Evolutionary conservation across 2,797 vertebrate species (phyloP), one percentile per base, ranked within the genome.

Genomic region (Aselliscus stoliczkanus): DNA sequence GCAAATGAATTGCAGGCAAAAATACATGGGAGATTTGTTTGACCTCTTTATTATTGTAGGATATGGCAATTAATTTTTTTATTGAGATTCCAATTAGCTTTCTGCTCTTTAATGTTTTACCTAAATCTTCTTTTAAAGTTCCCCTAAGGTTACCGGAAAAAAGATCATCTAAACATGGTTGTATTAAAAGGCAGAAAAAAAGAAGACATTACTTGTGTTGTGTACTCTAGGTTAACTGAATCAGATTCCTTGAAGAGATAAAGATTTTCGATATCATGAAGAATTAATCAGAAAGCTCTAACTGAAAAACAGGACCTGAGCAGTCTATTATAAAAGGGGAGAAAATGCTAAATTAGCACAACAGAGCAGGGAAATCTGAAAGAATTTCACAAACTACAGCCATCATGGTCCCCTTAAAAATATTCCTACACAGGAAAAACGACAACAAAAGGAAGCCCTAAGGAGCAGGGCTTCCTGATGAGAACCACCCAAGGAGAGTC

Each of bases 191-290:
- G 95, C 94, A 98, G 96, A 97, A 96, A 96, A 97, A 98, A 98
- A 98, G 96, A 98, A 98, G 98, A 98, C 98, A 98, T 98, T 98
- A 98, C 97, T 98, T 98, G 97, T 58, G 97, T 98, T 98, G 98
- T 98, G 97, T 98, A 94, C 90, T 95, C 69, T 87, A 98, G 98
- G 98, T 98, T 98, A 98, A 98, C 98, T 97, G 97, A 98, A 98
- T 98, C 93, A 96, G 97, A 98, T 98, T 98, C 97, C 95, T 98
- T 94, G 92, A 98, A 98, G 97, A 98, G 96, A 98, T 97, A 97
- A 97, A 97, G 96, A 98, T 95, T 97, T 96, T 98, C 89, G 96
- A 98, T 98, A 97, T 98, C 97, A 97, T 89, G 98, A 98, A 94
- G 96, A 97, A 98, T 98, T 98, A 98, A 98, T 98, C 97, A 96